A percentile compares a stretch with the other conserved stretches of the same genome.
Conservation (phyloP, 1,140 invertebrate species). For the Drosophila lacteicornis region DNA sequence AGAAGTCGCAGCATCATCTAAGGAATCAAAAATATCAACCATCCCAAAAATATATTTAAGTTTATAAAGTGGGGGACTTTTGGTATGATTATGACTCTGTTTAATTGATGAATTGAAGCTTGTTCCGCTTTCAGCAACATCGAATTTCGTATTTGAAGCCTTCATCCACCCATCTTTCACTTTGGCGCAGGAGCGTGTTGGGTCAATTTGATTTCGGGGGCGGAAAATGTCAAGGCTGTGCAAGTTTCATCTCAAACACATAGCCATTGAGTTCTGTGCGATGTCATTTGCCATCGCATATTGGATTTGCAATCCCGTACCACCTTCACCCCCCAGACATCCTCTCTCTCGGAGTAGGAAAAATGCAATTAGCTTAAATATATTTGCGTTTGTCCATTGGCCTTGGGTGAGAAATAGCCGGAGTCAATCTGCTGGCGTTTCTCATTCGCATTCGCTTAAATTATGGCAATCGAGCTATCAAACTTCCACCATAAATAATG, state of each 20-base stretch:
- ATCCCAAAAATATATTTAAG: no score
- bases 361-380: constrained; percentile 72
- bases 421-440: not conserved
- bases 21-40: no score
- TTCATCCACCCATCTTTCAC: not conserved
- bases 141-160: constrained; percentile 35
- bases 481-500: constrained; percentile 55
- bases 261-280: constrained; percentile 11
- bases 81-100: constrained; percentile 55
- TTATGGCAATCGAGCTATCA: constrained; percentile 28
- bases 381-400: constrained; percentile 40
- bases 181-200: not conserved
- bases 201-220: constrained; percentile 19
- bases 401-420: constrained; percentile 9
- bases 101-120: constrained; percentile 68
- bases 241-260: constrained; percentile 39
- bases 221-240: constrained; percentile 60
- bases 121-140: constrained; percentile 35
- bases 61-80: not conserved
- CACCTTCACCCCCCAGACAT: not conserved
- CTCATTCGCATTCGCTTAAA: constrained; percentile 14
- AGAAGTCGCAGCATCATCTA: no score
- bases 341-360: constrained; percentile 14
- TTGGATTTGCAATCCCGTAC: constrained; percentile 43
- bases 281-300: constrained; percentile 44